These are phyloP conservation scores for Morelia viridis DNA, from an alignment of 2,797 vertebrate genomes.

Conservation along the genomic window DNA sequence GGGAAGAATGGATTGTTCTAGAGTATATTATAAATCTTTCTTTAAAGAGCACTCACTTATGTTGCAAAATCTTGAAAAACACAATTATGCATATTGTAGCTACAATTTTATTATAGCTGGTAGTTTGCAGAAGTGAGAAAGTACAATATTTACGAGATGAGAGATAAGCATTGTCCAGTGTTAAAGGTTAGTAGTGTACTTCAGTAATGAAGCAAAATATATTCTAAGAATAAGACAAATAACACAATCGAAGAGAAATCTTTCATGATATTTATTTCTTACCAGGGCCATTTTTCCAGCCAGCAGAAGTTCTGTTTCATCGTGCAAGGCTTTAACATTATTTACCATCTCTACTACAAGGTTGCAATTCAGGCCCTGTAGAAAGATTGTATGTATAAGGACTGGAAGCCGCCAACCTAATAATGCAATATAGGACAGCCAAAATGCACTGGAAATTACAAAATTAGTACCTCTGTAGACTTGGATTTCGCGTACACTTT, in stretches of 20 bases:
- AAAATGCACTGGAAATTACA: slow-evolving; percentile 27
- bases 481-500: slow-evolving; percentile 89
- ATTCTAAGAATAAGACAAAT: background rate
- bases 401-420: background rate
- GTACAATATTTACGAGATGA: background rate
- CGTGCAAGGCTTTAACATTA: slow-evolving; percentile 91
- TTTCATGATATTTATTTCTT: slow-evolving; percentile 54
- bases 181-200: background rate
- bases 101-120: background rate
- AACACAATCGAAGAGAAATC: background rate
- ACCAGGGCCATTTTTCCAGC: slow-evolving; percentile 93
- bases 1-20: background rate
- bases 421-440: slow-evolving; percentile 3
- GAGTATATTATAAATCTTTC: background rate
- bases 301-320: slow-evolving; percentile 92
- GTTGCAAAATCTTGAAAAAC: background rate
- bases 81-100: background rate
- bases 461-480: slow-evolving; percentile 78
- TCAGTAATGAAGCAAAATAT: background rate
- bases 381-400: slow-evolving; percentile 45
- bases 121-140: background rate
- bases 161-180: background rate
- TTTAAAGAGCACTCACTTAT: background rate
- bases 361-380: slow-evolving; percentile 83
- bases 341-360: slow-evolving; percentile 90